phyloP scores from a whole-genome alignment of 2,888 invertebrate genomes.

The Clistopyga incitator region DNA sequence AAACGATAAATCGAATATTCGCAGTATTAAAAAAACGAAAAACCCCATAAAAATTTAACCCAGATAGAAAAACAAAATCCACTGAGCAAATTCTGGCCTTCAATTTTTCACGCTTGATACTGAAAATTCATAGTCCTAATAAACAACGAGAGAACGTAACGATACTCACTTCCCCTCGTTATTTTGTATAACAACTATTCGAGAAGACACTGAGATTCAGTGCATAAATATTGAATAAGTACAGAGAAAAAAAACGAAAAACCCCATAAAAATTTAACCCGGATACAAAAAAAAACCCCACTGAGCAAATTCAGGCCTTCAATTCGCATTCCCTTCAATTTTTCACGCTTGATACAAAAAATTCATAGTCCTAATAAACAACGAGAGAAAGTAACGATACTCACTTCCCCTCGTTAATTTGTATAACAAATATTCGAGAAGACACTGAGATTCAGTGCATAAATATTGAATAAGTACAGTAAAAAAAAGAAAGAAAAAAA shows the following conservation, averaged over 20 bases:
- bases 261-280: too few species aligned
- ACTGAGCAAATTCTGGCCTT: too few species aligned
- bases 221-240: slow-evolving; percentile 4
- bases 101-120: too few species aligned
- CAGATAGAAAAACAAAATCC: too few species aligned
- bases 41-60: too few species aligned
- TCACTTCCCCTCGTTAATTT: not conserved
- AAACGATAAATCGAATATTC: not conserved
- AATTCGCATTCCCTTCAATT: too few species aligned
- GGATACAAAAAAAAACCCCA: too few species aligned
- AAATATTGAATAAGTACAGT: slow-evolving; percentile 1
- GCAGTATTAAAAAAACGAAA: not conserved
- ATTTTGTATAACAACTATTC: not conserved
- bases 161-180: not conserved
- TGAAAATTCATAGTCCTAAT: not conserved
- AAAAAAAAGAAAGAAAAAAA: too few species aligned
- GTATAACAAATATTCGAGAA: not conserved
- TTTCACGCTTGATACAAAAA: not conserved
- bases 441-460: not conserved
- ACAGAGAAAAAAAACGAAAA: too few species aligned
- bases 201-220: not conserved
- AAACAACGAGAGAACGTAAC: slow-evolving; percentile 8
- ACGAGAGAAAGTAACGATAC: slow-evolving; percentile 7
- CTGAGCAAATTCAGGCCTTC: too few species aligned
- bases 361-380: not conserved